These are phyloP conservation scores for Xanthia icteritia DNA, from an alignment of 2,888 invertebrate genomes.

Conservation along the genomic window DNA sequence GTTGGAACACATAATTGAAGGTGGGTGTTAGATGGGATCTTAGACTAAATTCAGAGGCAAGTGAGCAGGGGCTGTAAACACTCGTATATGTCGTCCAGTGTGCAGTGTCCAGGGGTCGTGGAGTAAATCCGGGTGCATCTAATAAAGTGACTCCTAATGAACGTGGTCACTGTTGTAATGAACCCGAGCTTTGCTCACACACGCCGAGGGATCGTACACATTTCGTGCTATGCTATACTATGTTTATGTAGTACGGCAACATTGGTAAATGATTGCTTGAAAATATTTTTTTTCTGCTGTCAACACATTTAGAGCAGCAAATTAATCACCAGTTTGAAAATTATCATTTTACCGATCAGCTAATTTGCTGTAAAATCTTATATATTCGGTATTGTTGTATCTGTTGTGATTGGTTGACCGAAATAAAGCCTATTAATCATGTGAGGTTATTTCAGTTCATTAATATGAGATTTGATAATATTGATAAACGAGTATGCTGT, in stretches of 20 bases:
- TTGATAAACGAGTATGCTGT: neutral
- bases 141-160: conserved; percentile 41
- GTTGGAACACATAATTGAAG: neutral
- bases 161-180: conserved; percentile 1
- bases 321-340: neutral
- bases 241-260: neutral
- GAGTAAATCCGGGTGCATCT: conserved; percentile 19
- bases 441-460: neutral
- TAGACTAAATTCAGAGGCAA: neutral
- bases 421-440: neutral
- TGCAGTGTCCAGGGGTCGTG: conserved; percentile 6
- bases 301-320: neutral
- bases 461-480: neutral
- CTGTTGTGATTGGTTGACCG: neutral
- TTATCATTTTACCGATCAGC: neutral
- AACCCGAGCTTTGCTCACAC: neutral
- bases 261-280: neutral
- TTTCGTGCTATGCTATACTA: neutral
- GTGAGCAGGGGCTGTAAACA: neutral
- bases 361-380: neutral
- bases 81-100: neutral
- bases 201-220: neutral
- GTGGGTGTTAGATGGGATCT: neutral
- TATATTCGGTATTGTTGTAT: conserved; percentile 5
- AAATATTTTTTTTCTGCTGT: neutral